Percentiles rank a stretch among this genome's conserved stretches.
Evolutionary conservation across 2,113 vertebrate species (phyloP).

Genomic region (Syngnathoides biaculeatus): DNA sequence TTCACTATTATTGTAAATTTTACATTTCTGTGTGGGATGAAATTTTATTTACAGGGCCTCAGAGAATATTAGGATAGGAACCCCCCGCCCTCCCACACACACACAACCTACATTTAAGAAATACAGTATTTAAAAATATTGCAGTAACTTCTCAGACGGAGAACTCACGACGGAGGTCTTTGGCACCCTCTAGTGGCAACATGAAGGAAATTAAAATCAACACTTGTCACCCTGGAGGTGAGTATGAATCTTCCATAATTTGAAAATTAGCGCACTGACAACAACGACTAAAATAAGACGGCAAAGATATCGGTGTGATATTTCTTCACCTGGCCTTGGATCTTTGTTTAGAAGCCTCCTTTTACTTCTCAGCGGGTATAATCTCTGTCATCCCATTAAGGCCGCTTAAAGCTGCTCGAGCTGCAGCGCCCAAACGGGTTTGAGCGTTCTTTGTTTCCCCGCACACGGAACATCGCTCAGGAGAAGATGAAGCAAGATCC

Average conservation of each 20-base stretch:
- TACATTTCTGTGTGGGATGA: no score
- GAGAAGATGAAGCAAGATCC: constrained; percentile 34
- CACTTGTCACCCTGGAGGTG: no score
- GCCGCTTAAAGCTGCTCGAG: constrained; percentile 38
- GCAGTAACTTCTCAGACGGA: neutral
- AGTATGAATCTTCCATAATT: neutral
- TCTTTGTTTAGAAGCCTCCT: neutral
- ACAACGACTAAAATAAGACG: neutral
- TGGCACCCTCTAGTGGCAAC: constrained; percentile 68
- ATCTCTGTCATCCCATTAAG: constrained; percentile 65
- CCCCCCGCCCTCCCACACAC: no score
- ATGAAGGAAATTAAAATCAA: neutral
- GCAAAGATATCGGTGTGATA: no score
- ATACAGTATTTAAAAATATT: no score
- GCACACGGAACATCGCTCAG: constrained; percentile 25
- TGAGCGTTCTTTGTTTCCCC: constrained; percentile 9
- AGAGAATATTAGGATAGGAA: no score
- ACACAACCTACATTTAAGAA: no score
- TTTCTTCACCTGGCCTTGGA: neutral
- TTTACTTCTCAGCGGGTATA: constrained; percentile 59
- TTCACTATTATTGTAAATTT: no score
- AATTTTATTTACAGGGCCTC: no score
- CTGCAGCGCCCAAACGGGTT: constrained; percentile 14
- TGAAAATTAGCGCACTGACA: neutral
- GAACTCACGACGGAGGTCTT: constrained; percentile 27